Percentiles rank a stretch among this genome's conserved stretches.
These are phyloP conservation scores for Nemoura dubitans DNA, from an alignment of 2,888 invertebrate species.

Conservation along the genomic window DNA sequence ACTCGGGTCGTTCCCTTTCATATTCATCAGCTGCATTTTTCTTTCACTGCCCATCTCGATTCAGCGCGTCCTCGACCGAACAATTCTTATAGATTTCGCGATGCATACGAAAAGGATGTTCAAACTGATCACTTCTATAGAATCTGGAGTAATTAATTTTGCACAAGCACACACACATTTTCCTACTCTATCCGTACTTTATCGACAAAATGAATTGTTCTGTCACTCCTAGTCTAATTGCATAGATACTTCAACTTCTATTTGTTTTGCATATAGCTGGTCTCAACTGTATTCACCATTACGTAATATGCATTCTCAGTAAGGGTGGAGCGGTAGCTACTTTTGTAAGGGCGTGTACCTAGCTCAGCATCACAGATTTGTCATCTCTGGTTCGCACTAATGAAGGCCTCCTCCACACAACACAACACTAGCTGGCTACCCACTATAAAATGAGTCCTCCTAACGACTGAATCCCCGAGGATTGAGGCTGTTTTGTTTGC, in stretches of 20 bases:
- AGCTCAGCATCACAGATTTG: slow-evolving; percentile 18
- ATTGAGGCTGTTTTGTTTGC: slow-evolving; percentile 36
- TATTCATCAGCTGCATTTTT: slow-evolving; percentile 12
- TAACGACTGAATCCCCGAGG: slow-evolving; percentile 37
- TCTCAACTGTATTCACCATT: neutral
- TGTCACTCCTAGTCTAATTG: neutral
- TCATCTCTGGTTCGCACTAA: slow-evolving; percentile 28
- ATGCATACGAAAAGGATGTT: neutral
- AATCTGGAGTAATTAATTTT: neutral
- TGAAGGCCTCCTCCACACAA: slow-evolving; percentile 26
- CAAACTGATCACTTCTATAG: neutral
- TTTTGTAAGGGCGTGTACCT: neutral
- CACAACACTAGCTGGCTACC: neutral
- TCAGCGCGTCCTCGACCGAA: neutral
- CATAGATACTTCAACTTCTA: neutral
- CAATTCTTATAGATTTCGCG: neutral
- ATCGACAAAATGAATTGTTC: neutral
- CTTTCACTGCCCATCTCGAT: neutral
- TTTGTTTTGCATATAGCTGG: neutral
- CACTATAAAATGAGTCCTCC: slow-evolving; percentile 15
- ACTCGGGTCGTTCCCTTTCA: slow-evolving; percentile 7
- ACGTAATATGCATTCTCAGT: slow-evolving; percentile 14
- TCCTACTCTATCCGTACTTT: neutral
- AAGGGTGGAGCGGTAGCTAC: slow-evolving; percentile 7
- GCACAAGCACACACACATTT: neutral